Evolutionary conservation across 1,140 invertebrate genomes (phyloP), one percentile per base, ranked within the genome.

Genomic region (Chelonus insularis): DNA sequence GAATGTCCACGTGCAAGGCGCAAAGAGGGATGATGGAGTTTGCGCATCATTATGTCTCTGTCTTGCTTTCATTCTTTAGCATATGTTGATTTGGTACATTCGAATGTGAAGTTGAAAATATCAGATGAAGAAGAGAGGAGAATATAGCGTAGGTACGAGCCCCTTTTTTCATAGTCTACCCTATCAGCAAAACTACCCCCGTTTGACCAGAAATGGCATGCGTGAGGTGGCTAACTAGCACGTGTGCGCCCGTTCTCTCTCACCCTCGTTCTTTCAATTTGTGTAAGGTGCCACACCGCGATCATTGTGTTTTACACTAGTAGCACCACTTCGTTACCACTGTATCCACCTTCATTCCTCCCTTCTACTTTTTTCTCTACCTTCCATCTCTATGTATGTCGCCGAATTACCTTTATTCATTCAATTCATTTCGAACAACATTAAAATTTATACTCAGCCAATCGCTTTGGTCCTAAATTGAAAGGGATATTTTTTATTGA

Each of bases 1-100:
- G 76, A 81, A 80, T 78, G 77, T 80, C 78, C 79, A 80, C 77
- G 77, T 79, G 78, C 74, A 69, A 63, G 64, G 70, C 37, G 32
- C 23, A 56, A 32, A 43, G 14, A 12, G 43, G 7, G 52, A 59
- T 29, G 34, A 34, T 6, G 8, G 20, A 51, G 34, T 34, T 37
- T 34, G 29, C 16, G 18, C 41, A 64, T 52, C 36, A 34, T 63
- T 51, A 39, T 56, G 32, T 23, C 21, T 45, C 55, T 63, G 57
- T 57, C 34, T 37, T 18, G 32, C 48, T 23, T 21, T 23, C 21
- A 37, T 14, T 36, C n/a, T 41, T 4, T 12, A 9, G n/a, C 12
- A 37, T 55, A 18, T 57, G 32, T 20, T 21, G 54, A 39, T 61
- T 61, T 21, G 34, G 20, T 21, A 18, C 11, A 7, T 50, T 34